Percentiles rank a stretch among this genome's conserved stretches.
Evolutionary conservation across 2,113 vertebrate species (phyloP).

Genomic region (Nettapus auritus): DNA sequence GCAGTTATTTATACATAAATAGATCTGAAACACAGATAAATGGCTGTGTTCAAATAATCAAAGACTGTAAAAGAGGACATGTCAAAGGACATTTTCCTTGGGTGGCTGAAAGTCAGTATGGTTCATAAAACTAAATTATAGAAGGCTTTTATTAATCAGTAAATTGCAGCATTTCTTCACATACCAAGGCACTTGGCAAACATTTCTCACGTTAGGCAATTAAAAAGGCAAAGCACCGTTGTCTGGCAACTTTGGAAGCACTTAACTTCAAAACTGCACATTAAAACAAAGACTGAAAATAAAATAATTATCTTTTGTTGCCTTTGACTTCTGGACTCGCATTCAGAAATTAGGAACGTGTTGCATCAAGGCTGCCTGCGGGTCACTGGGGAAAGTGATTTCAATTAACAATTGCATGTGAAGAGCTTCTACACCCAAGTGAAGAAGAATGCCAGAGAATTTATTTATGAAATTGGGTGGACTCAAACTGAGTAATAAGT

Average conservation of each 20-base stretch:
- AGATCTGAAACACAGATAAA: constrained; percentile 42
- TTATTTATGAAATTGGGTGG: neutral
- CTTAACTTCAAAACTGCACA: constrained; percentile 17
- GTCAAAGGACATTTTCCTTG: constrained; percentile 49
- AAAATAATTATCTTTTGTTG: neutral
- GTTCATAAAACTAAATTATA: neutral
- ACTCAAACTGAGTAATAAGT: neutral
- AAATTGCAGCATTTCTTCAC: constrained; percentile 53
- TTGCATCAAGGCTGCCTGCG: neutral
- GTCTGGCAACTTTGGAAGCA: constrained; percentile 13
- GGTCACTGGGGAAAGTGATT: neutral
- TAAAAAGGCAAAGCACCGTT: constrained; percentile 7
- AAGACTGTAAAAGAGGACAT: neutral
- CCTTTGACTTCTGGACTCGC: constrained; percentile 3
- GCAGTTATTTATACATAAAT: constrained; percentile 25
- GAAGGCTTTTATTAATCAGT: constrained; percentile 36
- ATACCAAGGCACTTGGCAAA: constrained; percentile 8
- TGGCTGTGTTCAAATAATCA: constrained; percentile 7
- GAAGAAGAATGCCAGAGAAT: neutral
- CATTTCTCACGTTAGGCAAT: constrained; percentile 29
- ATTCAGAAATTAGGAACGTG: neutral
- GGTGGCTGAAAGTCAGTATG: neutral
- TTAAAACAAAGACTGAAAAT: constrained; percentile 30
- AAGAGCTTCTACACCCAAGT: neutral
- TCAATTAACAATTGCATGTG: neutral